Evolutionary conservation across 2,888 invertebrate genomes (phyloP), one percentile per base, ranked within the genome.

Genomic region (Melikaiella ostensackeni): DNA sequence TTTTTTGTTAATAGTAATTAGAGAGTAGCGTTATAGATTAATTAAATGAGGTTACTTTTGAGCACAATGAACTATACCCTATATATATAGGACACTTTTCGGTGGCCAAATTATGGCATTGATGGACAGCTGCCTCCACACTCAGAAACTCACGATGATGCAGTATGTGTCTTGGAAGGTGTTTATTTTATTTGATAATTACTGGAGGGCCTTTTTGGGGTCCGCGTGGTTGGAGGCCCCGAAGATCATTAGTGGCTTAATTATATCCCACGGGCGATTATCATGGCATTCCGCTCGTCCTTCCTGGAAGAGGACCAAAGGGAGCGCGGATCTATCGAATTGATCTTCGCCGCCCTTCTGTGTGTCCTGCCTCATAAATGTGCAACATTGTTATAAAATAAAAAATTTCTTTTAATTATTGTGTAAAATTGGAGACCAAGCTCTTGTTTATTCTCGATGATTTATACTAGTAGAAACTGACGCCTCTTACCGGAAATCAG

Each of bases 211-310:
- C 74, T 62, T 75, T 62, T 55, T 78, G 64, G 76, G 75, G 82
- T 74, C 78, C 77, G 78, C 75, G 77, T 78, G 74, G 57, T 55
- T 21, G 75, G 46, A 78, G 77, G 61, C 79, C 79, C 80, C 81
- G 83, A 79, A 83, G 84, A 84, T 88, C 87, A 88, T 88, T 88
- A 88, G 88, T 80, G 85, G 84, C 87, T 87, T 88, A 88, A 88
- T 88, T 88, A 88, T 86, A 88, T 85, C 85, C 85, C 84, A 79
- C 80, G 81, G 81, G 77, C 84, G 86, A 87, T 87, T 86, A 88
- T 87, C 85, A 81, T 82, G 81, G 81, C 84, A 86, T 87, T 86
- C 86, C 85, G 82, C 78, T 75, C 76, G 59, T 42, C 35, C 63
- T 75, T 80, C 75, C 75, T 73, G 75, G 74, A 78, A 80, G 27